A percentile compares a stretch with the other conserved stretches of the same genome.
Conservation (phyloP, 30 jellyfish, hydroid and myxozoan genomes). For the Pelagia noctiluca region DNA sequence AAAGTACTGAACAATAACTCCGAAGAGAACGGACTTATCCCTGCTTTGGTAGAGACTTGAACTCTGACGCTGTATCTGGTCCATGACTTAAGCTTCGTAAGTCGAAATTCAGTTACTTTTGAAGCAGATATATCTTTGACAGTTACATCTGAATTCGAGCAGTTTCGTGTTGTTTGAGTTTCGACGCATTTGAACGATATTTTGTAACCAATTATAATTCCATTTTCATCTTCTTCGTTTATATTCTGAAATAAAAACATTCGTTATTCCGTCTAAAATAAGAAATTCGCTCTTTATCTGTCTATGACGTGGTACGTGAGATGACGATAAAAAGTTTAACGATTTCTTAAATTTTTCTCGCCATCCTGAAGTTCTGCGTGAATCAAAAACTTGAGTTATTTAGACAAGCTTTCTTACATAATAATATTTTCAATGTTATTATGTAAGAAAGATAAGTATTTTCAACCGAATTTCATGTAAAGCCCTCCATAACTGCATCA, state of each 20-base stretch:
- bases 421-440: too few relatives aligned
- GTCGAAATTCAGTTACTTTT: not conserved
- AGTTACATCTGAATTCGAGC: not conserved
- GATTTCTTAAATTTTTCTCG: too few relatives aligned
- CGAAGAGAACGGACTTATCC: constrained; percentile 52
- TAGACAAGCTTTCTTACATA: too few relatives aligned
- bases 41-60: constrained; percentile 53
- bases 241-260: constrained; percentile 28
- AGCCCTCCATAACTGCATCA: too few relatives aligned
- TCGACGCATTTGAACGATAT: constrained; percentile 28
- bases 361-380: too few relatives aligned
- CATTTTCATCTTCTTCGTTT: constrained; percentile 46
- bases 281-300: not conserved
- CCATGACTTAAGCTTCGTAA: constrained; percentile 52
- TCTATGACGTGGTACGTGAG: too few relatives aligned
- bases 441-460: too few relatives aligned
- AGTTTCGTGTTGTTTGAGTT: constrained; percentile 25
- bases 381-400: too few relatives aligned
- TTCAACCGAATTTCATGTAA: too few relatives aligned
- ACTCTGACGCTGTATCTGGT: constrained; percentile 41
- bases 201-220: constrained; percentile 55
- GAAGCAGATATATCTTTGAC: constrained; percentile 7
- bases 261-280: too few relatives aligned
- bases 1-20: constrained; percentile 12
- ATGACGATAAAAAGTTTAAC: too few relatives aligned